Conservation (phyloP, 2,888 invertebrate species). For the Cynaeus angustus region DNA sequence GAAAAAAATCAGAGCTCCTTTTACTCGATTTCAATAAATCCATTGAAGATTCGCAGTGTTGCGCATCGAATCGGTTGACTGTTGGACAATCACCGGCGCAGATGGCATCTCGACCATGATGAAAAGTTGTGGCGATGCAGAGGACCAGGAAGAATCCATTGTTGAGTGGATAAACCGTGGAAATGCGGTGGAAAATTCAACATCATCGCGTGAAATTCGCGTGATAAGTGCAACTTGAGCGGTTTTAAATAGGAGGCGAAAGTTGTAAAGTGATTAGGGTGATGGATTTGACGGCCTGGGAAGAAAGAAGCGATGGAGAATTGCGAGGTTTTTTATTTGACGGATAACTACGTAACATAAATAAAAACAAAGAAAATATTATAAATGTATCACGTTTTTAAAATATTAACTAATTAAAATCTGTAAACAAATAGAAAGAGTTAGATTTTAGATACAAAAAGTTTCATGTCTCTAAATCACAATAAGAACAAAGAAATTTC, state of each 20-base stretch:
- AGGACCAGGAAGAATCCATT: conserved; percentile 54
- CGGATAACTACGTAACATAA: too few species aligned
- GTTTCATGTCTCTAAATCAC: too few species aligned
- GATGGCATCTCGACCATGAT: conserved; percentile 32
- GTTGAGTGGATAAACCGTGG: conserved; percentile 53
- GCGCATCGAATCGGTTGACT: conserved; percentile 49
- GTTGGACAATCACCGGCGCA: conserved; percentile 34
- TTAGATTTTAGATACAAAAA: too few species aligned
- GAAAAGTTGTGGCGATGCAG: conserved; percentile 38
- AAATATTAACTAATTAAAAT: too few species aligned
- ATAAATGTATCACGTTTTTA: too few species aligned
- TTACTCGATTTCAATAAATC: conserved; percentile 47
- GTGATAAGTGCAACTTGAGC: conserved; percentile 44
- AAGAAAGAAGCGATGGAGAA: not conserved
- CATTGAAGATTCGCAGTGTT: conserved; percentile 51
- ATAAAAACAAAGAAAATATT: too few species aligned
- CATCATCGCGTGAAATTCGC: conserved; percentile 56
- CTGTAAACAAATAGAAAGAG: too few species aligned
- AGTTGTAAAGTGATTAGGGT: conserved; percentile 5
- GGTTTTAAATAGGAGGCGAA: conserved; percentile 28
- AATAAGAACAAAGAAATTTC: too few species aligned
- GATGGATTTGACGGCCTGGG: not conserved
- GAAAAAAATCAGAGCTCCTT: conserved; percentile 37
- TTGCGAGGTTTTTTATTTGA: too few species aligned
- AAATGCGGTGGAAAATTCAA: conserved; percentile 56